Evolutionary conservation across 2,888 invertebrate genomes (phyloP), one percentile per base, ranked within the genome.

Genomic region (Phortica magna): DNA sequence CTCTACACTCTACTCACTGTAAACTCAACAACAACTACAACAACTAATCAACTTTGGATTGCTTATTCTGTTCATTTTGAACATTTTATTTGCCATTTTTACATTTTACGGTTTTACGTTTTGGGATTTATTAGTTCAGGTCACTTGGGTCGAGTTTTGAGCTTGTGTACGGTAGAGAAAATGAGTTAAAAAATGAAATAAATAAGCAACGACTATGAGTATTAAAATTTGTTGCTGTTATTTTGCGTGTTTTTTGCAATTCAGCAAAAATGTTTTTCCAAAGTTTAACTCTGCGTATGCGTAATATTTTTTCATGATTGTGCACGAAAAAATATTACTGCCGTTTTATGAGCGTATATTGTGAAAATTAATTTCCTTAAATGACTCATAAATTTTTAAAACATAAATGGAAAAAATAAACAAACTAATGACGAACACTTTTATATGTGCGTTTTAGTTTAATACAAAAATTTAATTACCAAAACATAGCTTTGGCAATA

Each of bases 1-100:
- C 22, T 61, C 61, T n/a, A 71, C 31, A 53, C 22, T 61, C 61
- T 22, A 55, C 70, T n/a, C 42, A 17, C 22, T 43, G 19, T 2
- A 39, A 61, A 22, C 6, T 7, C 67, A 67, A 67, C 67, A 17
- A 67, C 42, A 42, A n/a, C 65, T 14, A 65, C 67, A 67, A 67
- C n/a, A 59, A 72, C 73, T 73, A 73, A 73, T 73, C 73, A 73
- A 64, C 59, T 73, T 73, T 73, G 61, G 19, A 73, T 73, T 73
- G 73, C 48, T 71, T 53, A 31, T 12, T 71, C 10, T 53, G 55
- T 57, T 55, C 17, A 41, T 71, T 65, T 65, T 68, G 10, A 43
- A 22, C 43, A 17, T 48, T 48, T 68, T 22, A 68, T 68, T 68
- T 42, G 19, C 68, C 68, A 19, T 68, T 68, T 68, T 12, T 6